phyloP scores from a whole-genome alignment of 1,140 invertebrate genomes.

The Drusus annulatus region DNA sequence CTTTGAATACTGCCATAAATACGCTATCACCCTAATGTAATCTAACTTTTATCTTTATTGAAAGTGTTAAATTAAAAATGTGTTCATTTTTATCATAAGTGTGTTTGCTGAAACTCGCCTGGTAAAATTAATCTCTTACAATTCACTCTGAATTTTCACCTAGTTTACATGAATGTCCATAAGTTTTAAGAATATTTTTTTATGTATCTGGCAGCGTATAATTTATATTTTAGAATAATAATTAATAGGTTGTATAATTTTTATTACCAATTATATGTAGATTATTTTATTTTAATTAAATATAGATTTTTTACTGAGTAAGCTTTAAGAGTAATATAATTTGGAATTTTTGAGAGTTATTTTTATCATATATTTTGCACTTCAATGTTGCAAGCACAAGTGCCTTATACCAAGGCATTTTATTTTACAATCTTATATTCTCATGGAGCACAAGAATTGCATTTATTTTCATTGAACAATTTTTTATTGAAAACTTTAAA shows the following conservation, averaged over 20 bases:
- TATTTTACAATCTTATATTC: constrained; percentile 23
- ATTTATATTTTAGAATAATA: constrained; percentile 43
- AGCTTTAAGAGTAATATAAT: constrained; percentile 47
- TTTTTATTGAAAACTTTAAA: constrained; percentile 9
- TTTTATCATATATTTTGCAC: constrained; percentile 47
- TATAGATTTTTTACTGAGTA: constrained; percentile 47
- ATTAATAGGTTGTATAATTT: constrained; percentile 39
- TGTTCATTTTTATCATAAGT: constrained; percentile 51
- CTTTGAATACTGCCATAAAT: constrained; percentile 49
- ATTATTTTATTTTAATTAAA: constrained; percentile 46
- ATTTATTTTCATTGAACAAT: constrained; percentile 46
- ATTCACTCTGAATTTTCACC: constrained; percentile 17
- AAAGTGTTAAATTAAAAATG: constrained; percentile 48
- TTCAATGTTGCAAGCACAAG: constrained; percentile 51
- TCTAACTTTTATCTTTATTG: constrained; percentile 43
- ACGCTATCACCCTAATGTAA: constrained; percentile 37
- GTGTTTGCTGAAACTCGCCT: constrained; percentile 39
- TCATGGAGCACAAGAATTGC: constrained; percentile 48
- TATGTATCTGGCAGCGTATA: constrained; percentile 39
- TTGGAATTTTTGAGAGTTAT: constrained; percentile 35
- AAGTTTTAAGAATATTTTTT: constrained; percentile 46
- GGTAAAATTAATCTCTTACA: constrained; percentile 13
- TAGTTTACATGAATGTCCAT: constrained; percentile 50
- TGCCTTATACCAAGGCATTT: constrained; percentile 56
- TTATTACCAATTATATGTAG: constrained; percentile 38